A percentile compares a stretch with the other conserved stretches of the same genome.
Conservation (phyloP, 2,113 vertebrate genomes). For the Halichoerus grypus region DNA sequence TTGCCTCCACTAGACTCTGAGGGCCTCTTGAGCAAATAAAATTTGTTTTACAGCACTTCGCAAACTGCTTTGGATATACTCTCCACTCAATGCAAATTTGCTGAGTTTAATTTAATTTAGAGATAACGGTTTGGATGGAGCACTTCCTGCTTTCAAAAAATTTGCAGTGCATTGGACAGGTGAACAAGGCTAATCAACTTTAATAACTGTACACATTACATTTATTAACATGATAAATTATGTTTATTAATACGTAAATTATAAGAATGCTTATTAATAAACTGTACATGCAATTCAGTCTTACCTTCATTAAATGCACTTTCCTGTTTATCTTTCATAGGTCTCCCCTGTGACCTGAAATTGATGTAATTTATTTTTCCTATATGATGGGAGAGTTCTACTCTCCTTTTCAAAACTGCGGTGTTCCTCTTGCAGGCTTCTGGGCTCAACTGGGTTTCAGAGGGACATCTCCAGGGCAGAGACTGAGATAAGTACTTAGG, state of each 20-base stretch:
- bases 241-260: neutral
- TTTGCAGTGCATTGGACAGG: neutral
- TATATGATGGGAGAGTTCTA: neutral
- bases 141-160: neutral
- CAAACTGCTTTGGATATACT: neutral
- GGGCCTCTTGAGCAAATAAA: neutral
- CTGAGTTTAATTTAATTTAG: conserved; percentile 20
- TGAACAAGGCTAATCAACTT: neutral
- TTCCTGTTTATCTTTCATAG: neutral
- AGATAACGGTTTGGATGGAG: neutral
- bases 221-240: neutral
- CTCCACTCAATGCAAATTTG: neutral
- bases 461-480: neutral
- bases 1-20: neutral
- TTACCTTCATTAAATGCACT: neutral
- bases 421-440: neutral
- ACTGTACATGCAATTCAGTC: neutral
- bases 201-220: neutral
- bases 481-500: neutral
- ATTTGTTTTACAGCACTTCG: neutral
- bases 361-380: neutral
- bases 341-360: neutral
- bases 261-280: neutral
- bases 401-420: neutral
- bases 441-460: neutral